Percentiles rank a stretch among this genome's conserved stretches.
Evolutionary conservation across 2,113 vertebrate species (phyloP).

Genomic region (Leptosomus discolor): DNA sequence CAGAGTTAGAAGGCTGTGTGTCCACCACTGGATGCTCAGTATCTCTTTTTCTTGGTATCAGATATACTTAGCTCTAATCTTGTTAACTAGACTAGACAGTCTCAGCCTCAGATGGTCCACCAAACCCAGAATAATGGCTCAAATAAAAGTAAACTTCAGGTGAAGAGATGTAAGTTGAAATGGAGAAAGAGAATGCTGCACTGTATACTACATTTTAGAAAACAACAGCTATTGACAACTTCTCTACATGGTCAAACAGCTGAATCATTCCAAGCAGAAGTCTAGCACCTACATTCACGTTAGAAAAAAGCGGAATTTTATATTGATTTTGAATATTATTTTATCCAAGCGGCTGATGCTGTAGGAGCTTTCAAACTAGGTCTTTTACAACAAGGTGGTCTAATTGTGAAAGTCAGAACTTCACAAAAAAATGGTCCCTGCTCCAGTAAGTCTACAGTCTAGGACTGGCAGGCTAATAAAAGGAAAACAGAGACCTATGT

Average conservation of each 20-base stretch:
- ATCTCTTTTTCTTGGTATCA: neutral
- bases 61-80: neutral
- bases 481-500: neutral
- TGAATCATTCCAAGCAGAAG: neutral
- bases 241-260: neutral
- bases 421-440: neutral
- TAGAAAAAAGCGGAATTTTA: neutral
- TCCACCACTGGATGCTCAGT: neutral
- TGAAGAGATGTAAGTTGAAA: neutral
- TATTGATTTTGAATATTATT: neutral
- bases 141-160: neutral
- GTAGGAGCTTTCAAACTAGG: neutral
- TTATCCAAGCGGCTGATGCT: neutral
- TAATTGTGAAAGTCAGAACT: neutral
- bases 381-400: neutral
- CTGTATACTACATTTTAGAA: neutral
- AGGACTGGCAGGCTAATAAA: neutral
- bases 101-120: neutral
- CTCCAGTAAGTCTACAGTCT: neutral
- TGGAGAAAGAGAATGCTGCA: neutral
- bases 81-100: neutral
- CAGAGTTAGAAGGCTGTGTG: neutral
- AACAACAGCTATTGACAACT: neutral
- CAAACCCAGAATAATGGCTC: neutral
- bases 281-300: neutral